These are phyloP conservation scores for Proisotoma minuta DNA, from an alignment of 2,888 invertebrate genomes.

Conservation along the genomic window DNA sequence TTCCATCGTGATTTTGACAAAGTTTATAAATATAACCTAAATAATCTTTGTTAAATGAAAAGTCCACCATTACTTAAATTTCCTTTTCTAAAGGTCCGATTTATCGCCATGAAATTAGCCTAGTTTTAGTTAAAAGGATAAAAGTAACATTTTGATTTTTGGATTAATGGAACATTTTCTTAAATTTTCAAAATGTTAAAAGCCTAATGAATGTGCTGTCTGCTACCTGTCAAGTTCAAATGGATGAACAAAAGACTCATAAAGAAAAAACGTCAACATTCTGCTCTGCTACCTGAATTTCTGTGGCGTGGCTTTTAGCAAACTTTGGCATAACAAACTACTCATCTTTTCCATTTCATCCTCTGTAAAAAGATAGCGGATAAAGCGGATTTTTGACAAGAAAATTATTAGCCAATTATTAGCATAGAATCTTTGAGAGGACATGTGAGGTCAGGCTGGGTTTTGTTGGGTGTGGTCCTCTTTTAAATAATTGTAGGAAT, in stretches of 20 bases:
- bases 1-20: too few species aligned
- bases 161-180: neutral
- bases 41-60: neutral
- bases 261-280: neutral
- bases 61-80: neutral
- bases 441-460: too few species aligned
- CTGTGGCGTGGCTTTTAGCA: too few species aligned
- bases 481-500: too few species aligned
- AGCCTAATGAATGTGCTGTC: neutral
- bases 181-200: neutral
- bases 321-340: too few species aligned
- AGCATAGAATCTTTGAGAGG: too few species aligned
- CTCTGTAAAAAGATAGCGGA: too few species aligned
- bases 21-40: neutral
- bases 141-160: neutral
- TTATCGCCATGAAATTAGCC: neutral
- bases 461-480: too few species aligned
- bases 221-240: neutral
- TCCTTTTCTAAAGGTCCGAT: neutral
- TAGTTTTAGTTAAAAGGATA: too few species aligned
- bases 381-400: too few species aligned
- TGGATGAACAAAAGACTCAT: neutral
- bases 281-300: neutral
- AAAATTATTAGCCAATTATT: too few species aligned
- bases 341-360: too few species aligned